Conservation (phyloP, 1,140 invertebrate species). For the Caenorhabditis inopinata region DNA sequence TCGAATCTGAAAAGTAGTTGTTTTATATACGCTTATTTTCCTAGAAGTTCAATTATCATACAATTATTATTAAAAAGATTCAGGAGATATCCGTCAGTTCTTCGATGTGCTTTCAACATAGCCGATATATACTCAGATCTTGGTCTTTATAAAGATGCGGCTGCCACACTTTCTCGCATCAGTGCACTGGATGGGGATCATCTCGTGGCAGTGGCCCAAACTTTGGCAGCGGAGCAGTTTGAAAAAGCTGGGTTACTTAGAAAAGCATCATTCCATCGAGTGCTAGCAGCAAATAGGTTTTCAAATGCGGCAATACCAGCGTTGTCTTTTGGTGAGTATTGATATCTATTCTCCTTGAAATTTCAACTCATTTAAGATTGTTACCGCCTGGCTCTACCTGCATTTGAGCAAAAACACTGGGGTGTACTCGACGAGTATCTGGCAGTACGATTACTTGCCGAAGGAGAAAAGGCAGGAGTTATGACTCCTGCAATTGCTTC, state of each 20-base stretch:
- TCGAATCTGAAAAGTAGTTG: no score
- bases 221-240: slow-evolving; percentile 27
- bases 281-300: slow-evolving; percentile 39
- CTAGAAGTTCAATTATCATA: no score
- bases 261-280: slow-evolving; percentile 38
- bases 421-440: slow-evolving; percentile 24
- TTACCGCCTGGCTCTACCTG: slow-evolving; percentile 33
- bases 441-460: background rate
- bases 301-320: slow-evolving; percentile 11
- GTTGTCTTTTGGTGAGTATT: background rate
- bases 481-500: background rate
- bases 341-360: no score
- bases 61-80: background rate
- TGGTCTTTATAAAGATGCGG: background rate
- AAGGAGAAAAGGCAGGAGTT: background rate
- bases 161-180: background rate
- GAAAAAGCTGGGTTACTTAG: slow-evolving; percentile 27
- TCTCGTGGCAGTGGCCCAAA: slow-evolving; percentile 36
- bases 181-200: slow-evolving; percentile 23
- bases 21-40: no score
- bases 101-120: background rate
- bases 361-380: slow-evolving; percentile 2
- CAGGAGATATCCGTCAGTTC: background rate
- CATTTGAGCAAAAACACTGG: slow-evolving; percentile 24
- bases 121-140: background rate